Base-by-base conservation (phyloP, 1,140 invertebrate genomes). In the Eupeodes corollae region DNA sequence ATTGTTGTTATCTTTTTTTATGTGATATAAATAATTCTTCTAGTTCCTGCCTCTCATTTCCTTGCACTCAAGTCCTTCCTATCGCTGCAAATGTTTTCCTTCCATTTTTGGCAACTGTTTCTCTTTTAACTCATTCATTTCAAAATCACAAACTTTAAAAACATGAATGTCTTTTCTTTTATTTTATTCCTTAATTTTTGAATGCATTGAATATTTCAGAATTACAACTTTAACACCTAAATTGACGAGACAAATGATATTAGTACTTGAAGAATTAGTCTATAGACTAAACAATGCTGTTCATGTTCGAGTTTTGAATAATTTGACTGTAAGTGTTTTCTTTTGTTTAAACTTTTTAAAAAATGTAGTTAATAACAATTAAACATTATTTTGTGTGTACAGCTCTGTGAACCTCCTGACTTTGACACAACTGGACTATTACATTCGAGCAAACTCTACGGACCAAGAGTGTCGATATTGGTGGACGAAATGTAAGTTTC, bases 371-470 rank as follows among this genome's bases (percentile, higher is more conserved):
- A 2, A 43, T 43, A 43, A 37, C 15, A n/a, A 37, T 5, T 14
- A 37, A 37, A 3, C 47, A 26, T 42, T 32, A 41, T 47, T 21
- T 39, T 13, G 15, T 32, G 37, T 47, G 32, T 37, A 16, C 34
- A 63, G 61, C 48, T 65, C 1, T 66, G 65, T 46, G 63, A 66
- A 45, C 56, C 57, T 45, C 63, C 63, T 1, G 62, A 66, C 43
- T 66, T 66, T 16, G 63, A 66, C 54, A 56, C 62, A 37, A 65
- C 62, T 9, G 63, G 63, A 21, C 51, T 66, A 33, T 43, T 66
- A 21, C 63, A 66, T 46, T 66, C 63, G 14, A 66, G 50, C 33
- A 57, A 59, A 2, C 30, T 66, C 9, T 66, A 66, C 44, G 63
- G 63, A 21, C 63, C 63, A 1, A 51, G 63, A 13, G 62, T 66